Evolutionary conservation across 2,888 invertebrate species (phyloP).

Genomic region (Caenorhabditis wallacei): DNA sequence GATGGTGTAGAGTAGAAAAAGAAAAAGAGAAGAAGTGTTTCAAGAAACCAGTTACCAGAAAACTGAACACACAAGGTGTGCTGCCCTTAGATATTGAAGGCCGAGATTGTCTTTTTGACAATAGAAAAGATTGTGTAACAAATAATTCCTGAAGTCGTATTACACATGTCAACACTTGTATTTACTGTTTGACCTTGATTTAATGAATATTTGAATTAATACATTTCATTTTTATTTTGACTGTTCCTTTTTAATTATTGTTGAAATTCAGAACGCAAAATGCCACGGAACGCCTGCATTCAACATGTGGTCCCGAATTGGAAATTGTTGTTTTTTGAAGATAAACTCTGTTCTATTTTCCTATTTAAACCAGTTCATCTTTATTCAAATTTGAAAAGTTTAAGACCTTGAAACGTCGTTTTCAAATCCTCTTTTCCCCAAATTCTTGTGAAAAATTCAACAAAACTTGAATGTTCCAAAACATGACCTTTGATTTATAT

Average conservation of each 20-base stretch:
- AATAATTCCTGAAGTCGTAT: constrained; percentile 39
- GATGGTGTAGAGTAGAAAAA: constrained; percentile 10
- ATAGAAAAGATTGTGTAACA: constrained; percentile 16
- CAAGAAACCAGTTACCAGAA: constrained; percentile 57
- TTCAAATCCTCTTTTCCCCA: constrained; percentile 30
- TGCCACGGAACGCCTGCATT: no score
- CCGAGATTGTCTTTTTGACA: constrained; percentile 41
- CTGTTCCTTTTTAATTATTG: neutral
- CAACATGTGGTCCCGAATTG: no score
- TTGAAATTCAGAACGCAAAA: neutral
- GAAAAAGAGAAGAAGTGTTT: constrained; percentile 32
- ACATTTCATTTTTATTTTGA: neutral
- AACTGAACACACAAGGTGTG: constrained; percentile 41
- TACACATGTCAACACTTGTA: constrained; percentile 29
- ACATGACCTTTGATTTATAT: neutral
- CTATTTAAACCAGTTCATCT: neutral
- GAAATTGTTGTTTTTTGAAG: no score
- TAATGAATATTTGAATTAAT: neutral
- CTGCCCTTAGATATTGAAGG: constrained; percentile 43
- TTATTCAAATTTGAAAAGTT: constrained; percentile 11
- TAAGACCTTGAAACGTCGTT: constrained; percentile 35
- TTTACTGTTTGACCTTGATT: constrained; percentile 44
- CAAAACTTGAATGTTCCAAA: constrained; percentile 2
- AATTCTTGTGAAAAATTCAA: constrained; percentile 2
- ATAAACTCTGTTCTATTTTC: neutral